Evolutionary conservation across 2,797 vertebrate species (phyloP), one percentile per base, ranked within the genome.

Genomic region (Melanotaenia parkinsoni): DNA sequence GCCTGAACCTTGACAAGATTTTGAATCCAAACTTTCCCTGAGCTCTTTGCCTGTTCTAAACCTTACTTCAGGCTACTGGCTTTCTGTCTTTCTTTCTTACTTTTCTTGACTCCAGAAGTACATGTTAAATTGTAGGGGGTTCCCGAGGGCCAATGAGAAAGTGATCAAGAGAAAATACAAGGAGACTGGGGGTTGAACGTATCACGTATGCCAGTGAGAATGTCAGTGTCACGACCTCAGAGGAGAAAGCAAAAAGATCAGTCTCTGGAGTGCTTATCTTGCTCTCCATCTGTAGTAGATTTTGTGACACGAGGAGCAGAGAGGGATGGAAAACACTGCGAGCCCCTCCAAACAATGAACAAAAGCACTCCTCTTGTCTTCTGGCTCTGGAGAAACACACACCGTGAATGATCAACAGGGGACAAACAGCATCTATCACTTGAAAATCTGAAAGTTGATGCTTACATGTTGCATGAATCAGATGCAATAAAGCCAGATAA

Each of bases 141-240:
- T 77, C 67, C 67, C 38, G 5, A 61, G 61, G 56, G 67, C 65
- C 68, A 80, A 75, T 80, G 69, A 85, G 79, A 68, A 62, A 81
- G 68, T 70, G 70, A 82, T 86, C 64, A 82, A 71, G 50, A 70
- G 68, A 81, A 79, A 85, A 86, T 71, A 76, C 70, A 72, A 78
- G 69, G 51, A 67, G 76, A 58, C 61, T 62, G 82, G 76, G 82
- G 83, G 88, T 79, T 81, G 85, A 58, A 77, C 47, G 86, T 89
- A 93, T 93, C 91, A 86, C 88, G 80, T 90, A 83, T 88, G 92
- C 90, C 86, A 85, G 78, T 59, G 91, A 89, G 94, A 94, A 94
- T 94, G 92, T 92, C 91, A 92, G 91, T 92, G 92, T 94, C 93
- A 91, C 77, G 93, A 95, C 93, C 93, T 92, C 66, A 76, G 85